phyloP scores from a whole-genome alignment of 2,113 vertebrate species.

The Cynoglossus semilaevis region DNA sequence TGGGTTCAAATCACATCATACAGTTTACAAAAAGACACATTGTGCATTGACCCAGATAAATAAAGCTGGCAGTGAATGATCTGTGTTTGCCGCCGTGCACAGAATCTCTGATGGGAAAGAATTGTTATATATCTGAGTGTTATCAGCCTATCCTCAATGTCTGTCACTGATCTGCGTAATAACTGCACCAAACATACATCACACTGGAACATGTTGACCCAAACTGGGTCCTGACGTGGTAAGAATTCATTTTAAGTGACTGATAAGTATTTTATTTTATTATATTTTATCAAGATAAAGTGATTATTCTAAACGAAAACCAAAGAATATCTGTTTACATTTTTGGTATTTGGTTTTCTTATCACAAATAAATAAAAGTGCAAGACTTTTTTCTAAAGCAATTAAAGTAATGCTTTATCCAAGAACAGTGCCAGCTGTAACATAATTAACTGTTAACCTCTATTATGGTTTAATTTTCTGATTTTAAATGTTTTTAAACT shows the following conservation, averaged over 20 bases:
- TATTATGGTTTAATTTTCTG: too few species aligned
- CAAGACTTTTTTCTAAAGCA: too few species aligned
- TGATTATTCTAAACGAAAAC: too few species aligned
- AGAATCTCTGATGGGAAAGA: conserved; percentile 1
- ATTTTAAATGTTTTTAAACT: too few species aligned
- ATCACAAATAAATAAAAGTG: too few species aligned
- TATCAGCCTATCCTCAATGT: conserved; percentile 6
- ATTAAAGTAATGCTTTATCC: too few species aligned
- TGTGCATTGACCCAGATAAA: conserved; percentile 46
- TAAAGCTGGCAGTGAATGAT: conserved; percentile 22
- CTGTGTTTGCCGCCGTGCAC: conserved; percentile 16
- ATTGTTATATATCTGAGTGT: background rate
- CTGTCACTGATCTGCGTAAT: conserved; percentile 8
- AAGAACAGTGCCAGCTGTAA: too few species aligned
- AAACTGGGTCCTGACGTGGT: background rate
- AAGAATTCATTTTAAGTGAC: background rate
- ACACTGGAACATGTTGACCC: background rate
- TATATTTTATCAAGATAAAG: background rate
- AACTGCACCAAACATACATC: conserved; percentile 4
- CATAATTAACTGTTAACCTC: too few species aligned
- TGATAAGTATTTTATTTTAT: too few species aligned
- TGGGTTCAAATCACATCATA: conserved; percentile 11
- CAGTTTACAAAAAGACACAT: conserved; percentile 43
- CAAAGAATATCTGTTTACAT: too few species aligned
- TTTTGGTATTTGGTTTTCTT: too few species aligned